Evolutionary conservation across 2,797 vertebrate species (phyloP).

Genomic region (Pyrocephalus nanus): DNA sequence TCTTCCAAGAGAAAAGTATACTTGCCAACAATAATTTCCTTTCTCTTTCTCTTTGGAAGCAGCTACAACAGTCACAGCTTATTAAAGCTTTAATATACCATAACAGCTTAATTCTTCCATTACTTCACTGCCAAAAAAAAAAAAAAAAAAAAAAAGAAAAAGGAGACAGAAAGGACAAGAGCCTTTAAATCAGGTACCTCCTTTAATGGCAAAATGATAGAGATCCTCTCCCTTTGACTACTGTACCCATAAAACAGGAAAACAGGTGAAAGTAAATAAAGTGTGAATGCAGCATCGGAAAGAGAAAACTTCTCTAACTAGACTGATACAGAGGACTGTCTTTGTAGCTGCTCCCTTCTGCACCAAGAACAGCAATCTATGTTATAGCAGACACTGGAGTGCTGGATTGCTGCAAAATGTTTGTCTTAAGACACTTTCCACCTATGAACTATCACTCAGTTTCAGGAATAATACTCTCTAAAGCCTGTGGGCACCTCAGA

Average conservation of each 20-base stretch:
- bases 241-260: not conserved
- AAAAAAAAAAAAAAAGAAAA: not conserved
- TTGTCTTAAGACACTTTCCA: not conserved
- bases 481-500: not conserved
- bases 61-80: not conserved
- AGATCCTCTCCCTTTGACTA: not conserved
- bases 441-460: not conserved
- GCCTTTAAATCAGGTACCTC: not conserved
- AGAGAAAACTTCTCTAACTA: not conserved
- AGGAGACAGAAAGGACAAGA: not conserved
- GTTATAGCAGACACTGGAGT: not conserved
- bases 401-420: not conserved
- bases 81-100: not conserved
- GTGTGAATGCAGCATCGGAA: not conserved
- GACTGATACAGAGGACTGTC: not conserved
- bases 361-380: not conserved
- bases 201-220: not conserved
- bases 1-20: not conserved
- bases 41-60: not conserved
- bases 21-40: fast-evolving
- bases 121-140: not conserved
- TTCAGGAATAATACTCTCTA: not conserved
- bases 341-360: not conserved
- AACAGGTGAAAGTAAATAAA: not conserved
- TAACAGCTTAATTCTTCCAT: not conserved